Conservation (phyloP, 2,797 vertebrate species). For the Pitangus sulphuratus region DNA sequence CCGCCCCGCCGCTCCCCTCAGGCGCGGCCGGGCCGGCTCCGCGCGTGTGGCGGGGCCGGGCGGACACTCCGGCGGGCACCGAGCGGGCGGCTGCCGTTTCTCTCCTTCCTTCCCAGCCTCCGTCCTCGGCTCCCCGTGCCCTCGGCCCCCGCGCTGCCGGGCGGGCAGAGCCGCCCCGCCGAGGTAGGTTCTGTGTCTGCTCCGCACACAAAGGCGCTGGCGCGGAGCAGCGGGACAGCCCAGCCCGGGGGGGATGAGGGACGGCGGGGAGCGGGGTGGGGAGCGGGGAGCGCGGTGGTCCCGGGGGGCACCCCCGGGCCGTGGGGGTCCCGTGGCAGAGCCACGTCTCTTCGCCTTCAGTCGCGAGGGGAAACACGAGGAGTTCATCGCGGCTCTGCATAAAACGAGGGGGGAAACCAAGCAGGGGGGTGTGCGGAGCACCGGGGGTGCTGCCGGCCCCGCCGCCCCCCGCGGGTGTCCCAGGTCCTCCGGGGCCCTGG, state of each 20-base stretch:
- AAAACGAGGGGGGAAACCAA: background rate
- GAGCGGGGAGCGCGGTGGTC: background rate
- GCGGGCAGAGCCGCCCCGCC: background rate
- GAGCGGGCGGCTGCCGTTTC: background rate
- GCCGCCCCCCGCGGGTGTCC: background rate
- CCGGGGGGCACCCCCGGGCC: background rate
- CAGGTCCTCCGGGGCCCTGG: background rate
- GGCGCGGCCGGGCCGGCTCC: conserved; percentile 10
- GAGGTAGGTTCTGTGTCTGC: conserved; percentile 31
- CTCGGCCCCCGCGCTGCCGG: background rate
- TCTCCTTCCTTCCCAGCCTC: background rate
- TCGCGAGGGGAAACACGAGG: no score
- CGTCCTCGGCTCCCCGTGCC: background rate
- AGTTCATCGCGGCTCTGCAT: background rate
- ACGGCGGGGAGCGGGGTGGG: background rate
- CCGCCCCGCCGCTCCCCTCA: conserved; percentile 16
- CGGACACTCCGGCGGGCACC: background rate
- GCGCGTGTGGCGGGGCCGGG: background rate
- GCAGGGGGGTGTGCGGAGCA: background rate
- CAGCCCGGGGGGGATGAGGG: background rate
- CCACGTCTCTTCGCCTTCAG: background rate
- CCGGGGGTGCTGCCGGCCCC: background rate
- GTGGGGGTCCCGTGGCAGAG: background rate
- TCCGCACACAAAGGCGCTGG: conserved; percentile 61
- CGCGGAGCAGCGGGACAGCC: background rate